These are phyloP conservation scores for Thalassarche chlororhynchos DNA, from an alignment of 2,113 vertebrate genomes.

Conservation along the genomic window DNA sequence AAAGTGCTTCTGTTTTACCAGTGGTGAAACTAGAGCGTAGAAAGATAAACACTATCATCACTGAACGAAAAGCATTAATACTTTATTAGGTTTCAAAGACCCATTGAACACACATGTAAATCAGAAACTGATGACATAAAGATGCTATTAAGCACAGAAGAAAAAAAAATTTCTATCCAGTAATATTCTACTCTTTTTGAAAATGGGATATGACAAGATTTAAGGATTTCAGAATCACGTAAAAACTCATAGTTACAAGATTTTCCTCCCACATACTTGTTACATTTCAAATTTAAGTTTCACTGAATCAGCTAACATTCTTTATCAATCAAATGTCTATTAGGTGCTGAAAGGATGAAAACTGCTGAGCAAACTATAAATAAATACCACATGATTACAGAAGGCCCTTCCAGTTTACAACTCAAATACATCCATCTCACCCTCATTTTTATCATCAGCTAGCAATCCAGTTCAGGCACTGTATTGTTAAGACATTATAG, in stretches of 20 bases:
- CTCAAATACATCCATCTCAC: background rate
- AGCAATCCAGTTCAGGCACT: background rate
- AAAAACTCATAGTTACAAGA: background rate
- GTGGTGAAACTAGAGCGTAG: background rate
- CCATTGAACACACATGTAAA: background rate
- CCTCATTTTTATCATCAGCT: background rate
- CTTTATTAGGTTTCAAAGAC: background rate
- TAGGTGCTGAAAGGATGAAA: background rate
- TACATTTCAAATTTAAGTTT: background rate
- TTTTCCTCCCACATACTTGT: background rate
- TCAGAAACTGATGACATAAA: background rate
- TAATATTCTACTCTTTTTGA: background rate
- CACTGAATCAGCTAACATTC: background rate
- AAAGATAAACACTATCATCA: background rate
- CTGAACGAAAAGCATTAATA: background rate
- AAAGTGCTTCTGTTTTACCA: background rate
- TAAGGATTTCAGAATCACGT: background rate
- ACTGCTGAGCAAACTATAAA: background rate
- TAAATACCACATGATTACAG: background rate
- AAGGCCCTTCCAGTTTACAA: background rate
- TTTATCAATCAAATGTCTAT: background rate
- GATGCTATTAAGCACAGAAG: background rate
- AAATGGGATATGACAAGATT: background rate
- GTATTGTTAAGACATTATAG: background rate
- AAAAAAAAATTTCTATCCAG: background rate